Base-by-base conservation (phyloP, 2,888 invertebrate species). In the Drosophila hamatofila region DNA sequence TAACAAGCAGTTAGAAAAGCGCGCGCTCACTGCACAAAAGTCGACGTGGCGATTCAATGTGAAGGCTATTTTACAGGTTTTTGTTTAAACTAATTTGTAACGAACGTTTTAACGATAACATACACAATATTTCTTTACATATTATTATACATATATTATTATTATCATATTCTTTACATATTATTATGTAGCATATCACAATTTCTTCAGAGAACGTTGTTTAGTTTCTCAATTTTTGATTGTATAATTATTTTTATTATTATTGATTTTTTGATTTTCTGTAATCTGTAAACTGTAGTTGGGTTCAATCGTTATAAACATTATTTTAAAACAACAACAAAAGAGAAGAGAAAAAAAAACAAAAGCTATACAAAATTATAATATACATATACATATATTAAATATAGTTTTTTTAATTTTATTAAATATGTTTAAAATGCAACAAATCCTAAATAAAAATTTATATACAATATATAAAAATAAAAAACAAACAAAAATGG, bases 21-120 rank as follows among this genome's bases (percentile, higher is more conserved):
- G 46, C 46, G 73, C 72, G 74, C 74, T 44, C 68, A 72, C 59
- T 57, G 30, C 46, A 57, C 51, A 55, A 48, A 55, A 30, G 37
- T 68, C 68, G 78, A 68, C 83, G 72, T 74, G 75, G 86, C 78
- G 74, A 71, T 78, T 84, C 72, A 78, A 81, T 85, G 84, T 86
- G 80, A 87, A 88, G 84, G 87, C 87, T 90, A 90, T 90, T 90
- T 91, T 88, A 86, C 88, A 91, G 90, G 88, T 89, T 90, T 90
- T 89, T 77, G 78, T 80, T 89, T 85, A 80, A 81, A 79, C 73
- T 81, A 78, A 80, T 82, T 80, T 75, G 67, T 79, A 87, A 77
- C 52, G 46, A 61, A 39, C 44, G 49, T 62, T 73, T 56, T 55
- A 64, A 55, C 21, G 42, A 41, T 64, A 68, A 60, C 35, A 62